Evolutionary conservation across 2,113 vertebrate genomes (phyloP).

Genomic region (Hippocampus barbouri): DNA sequence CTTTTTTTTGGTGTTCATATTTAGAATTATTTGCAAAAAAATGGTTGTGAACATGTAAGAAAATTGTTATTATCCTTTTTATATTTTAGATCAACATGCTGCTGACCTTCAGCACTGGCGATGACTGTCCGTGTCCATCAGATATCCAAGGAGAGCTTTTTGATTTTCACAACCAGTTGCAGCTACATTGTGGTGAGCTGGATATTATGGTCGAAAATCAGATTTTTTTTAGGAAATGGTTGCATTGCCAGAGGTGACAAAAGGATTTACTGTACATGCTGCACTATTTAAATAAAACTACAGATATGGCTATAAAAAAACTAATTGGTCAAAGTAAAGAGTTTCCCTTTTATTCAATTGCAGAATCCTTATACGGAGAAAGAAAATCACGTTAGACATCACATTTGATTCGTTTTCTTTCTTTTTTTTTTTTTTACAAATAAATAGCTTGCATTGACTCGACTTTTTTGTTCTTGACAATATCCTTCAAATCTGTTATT

Average conservation of each 20-base stretch:
- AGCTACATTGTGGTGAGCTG: conserved; percentile 87
- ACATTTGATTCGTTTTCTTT: no score
- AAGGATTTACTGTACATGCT: neutral
- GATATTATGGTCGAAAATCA: neutral
- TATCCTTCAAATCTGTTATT: no score
- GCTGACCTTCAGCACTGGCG: conserved; percentile 91
- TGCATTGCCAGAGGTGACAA: neutral
- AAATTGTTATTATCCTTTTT: conserved; percentile 12
- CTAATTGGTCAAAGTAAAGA: no score
- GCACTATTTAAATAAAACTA: no score
- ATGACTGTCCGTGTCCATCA: conserved; percentile 91
- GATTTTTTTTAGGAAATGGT: neutral
- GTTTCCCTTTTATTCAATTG: no score
- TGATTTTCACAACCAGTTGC: conserved; percentile 91
- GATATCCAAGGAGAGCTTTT: conserved; percentile 92
- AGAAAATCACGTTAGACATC: no score
- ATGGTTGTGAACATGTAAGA: neutral
- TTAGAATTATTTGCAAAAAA: neutral
- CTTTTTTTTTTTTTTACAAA: no score
- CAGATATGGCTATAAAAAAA: no score
- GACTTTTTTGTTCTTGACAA: no score
- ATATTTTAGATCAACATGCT: conserved; percentile 93
- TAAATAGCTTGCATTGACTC: no score
- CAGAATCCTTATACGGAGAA: no score
- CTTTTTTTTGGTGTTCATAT: neutral